Percentiles rank a stretch among this genome's conserved stretches.
These are phyloP conservation scores for Haliclona indistincta DNA, from an alignment of 37 sponge, comb jelly and placozoan species.

Conservation along the genomic window DNA sequence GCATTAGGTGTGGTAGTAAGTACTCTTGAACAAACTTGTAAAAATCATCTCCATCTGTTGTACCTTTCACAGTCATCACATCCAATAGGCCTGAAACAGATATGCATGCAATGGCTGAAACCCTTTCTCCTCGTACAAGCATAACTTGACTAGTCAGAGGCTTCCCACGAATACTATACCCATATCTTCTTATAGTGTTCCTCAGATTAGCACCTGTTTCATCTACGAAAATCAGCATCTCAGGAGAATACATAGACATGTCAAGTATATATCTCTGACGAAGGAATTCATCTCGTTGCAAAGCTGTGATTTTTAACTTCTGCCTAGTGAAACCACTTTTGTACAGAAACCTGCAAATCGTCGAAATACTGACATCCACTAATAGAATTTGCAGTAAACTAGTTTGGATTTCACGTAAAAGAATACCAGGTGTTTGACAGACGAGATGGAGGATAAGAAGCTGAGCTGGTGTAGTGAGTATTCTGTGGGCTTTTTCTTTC, in stretches of 20 bases:
- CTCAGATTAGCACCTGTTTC: conserved; percentile 29
- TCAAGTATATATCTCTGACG: background rate
- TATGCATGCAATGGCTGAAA: conserved; percentile 50
- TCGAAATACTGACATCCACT: background rate
- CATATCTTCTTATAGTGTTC: conserved; percentile 10
- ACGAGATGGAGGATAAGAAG: background rate
- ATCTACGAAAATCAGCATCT: conserved; percentile 35
- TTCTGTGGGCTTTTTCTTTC: conserved; percentile 17
- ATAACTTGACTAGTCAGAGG: conserved; percentile 3
- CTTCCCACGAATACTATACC: conserved; percentile 41
- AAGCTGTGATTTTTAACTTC: background rate
- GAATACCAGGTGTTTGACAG: too few relatives aligned
- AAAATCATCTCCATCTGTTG: background rate
- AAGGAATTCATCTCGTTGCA: conserved; percentile 9
- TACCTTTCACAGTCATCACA: background rate
- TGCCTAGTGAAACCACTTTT: conserved; percentile 10
- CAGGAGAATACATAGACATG: conserved; percentile 18
- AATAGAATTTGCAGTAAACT: too few relatives aligned
- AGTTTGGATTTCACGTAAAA: too few relatives aligned
- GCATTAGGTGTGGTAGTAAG: too few relatives aligned
- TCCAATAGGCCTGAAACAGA: conserved; percentile 27
- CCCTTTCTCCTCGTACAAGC: conserved; percentile 28
- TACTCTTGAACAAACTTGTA: conserved; percentile 5
- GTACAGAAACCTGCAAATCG: conserved; percentile 2
- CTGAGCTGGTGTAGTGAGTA: conserved; percentile 23